Evolutionary conservation across 2,797 vertebrate species (phyloP), one percentile per base, ranked within the genome.

Genomic region (Danio aesculapii): DNA sequence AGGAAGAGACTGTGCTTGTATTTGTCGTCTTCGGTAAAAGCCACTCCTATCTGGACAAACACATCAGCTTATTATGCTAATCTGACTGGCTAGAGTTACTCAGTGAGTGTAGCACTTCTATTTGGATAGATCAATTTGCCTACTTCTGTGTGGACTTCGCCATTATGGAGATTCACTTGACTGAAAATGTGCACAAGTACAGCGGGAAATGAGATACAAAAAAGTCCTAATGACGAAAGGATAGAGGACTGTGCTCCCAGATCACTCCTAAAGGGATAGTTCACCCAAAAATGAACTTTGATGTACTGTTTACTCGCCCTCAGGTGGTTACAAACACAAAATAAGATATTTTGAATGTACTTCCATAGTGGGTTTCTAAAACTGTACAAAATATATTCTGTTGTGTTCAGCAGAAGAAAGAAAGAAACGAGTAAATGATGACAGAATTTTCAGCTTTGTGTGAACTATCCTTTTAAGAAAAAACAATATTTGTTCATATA

Each of bases 21-120:
- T 17, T 49, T 66, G 52, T 75, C 13, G 11, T 16, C 30, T 59
- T 59, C 9, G 58, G 8, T 49, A 47, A 14, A 73, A 76, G 47
- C 53, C 52, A 61, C 52, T 9, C 66, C 67, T 82, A 39, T 63
- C 72, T 59, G 41, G 64, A 81, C 49, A 78, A 70, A 81, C 79
- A 82, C 63, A 87, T 84, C 50, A 82, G 68, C 84, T 81, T 81
- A 84, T 68, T 77, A 77, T 75, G 21, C 75, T 76, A 85, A 61
- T 80, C 43, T 57, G 76, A 50, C 44, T 67, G 17, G 64, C 53
- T 39, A 71, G 47, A 63, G 14, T 55, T 46, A 47, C 43, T 12
- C 50, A 57, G 61, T 5, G 1, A 49, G 47, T 46, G 53, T 39
- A 59, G 39, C 44, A 13, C 7, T 78, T 69, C 30, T 79, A 79